Conservation (phyloP, 2,113 vertebrate species). For the Ophthalmolycus amberensis region DNA sequence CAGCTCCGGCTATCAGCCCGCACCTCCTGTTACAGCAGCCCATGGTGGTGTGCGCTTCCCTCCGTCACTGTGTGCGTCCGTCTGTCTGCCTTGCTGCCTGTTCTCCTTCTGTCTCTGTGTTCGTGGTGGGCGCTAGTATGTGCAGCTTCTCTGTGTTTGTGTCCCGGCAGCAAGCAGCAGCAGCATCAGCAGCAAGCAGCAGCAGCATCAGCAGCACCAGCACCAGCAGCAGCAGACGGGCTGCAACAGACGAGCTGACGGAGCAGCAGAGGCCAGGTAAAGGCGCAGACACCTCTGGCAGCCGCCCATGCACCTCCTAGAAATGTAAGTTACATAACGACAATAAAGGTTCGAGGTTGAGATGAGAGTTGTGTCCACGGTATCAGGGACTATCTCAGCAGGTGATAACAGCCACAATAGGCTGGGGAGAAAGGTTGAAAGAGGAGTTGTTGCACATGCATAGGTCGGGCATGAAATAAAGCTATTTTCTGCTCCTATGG, state of each 20-base stretch:
- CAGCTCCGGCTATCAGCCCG: conserved; percentile 84
- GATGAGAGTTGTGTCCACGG: not conserved
- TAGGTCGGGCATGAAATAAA: not conserved
- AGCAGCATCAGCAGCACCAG: conserved; percentile 35
- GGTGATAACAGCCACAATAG: conserved; percentile 33
- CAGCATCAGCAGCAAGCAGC: conserved; percentile 31
- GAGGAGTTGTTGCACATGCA: not conserved
- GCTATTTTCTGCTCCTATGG: not conserved
- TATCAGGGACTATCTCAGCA: conserved; percentile 40
- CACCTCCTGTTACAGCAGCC: conserved; percentile 80
- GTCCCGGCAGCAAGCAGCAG: conserved; percentile 13
- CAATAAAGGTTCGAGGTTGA: conserved; percentile 42
- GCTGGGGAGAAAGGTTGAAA: conserved; percentile 35
- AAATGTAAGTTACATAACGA: conserved; percentile 30
- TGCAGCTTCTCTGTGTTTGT: conserved; percentile 48
- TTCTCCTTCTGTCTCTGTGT: conserved; percentile 61
- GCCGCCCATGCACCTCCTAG: not conserved
- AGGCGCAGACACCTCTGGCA: conserved; percentile 48
- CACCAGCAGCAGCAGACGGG: conserved; percentile 35
- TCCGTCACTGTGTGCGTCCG: conserved; percentile 42
- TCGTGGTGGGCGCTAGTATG: conserved; percentile 41
- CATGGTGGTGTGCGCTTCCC: conserved; percentile 68
- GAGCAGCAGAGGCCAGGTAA: conserved; percentile 65
- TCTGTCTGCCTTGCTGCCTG: conserved; percentile 59
- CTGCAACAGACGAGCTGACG: conserved; percentile 49